Evolutionary conservation across 2,113 vertebrate species (phyloP).

Genomic region (Heliornis fulica): DNA sequence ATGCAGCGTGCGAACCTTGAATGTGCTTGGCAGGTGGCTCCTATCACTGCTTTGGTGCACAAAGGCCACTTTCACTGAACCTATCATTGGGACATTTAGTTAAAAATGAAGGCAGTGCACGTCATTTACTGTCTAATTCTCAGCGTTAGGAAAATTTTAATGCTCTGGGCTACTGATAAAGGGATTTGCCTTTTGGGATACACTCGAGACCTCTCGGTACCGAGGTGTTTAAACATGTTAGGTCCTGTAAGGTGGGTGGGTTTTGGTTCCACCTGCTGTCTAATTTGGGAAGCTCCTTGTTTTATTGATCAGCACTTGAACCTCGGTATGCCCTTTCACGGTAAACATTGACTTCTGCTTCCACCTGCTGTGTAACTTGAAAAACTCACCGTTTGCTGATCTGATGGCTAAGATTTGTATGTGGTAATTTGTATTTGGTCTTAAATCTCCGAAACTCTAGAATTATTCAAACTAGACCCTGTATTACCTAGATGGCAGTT

Average conservation of each 20-base stretch:
- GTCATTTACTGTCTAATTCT: not conserved
- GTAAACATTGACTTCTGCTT: not conserved
- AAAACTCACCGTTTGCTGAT: not conserved
- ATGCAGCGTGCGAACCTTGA: not conserved
- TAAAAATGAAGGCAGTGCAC: not conserved
- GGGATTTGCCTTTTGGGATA: not conserved
- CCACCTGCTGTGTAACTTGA: not conserved
- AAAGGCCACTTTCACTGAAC: not conserved
- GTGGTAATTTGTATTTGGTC: not conserved
- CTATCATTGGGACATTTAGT: not conserved
- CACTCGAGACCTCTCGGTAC: rapidly evolving
- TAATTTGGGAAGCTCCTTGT: not conserved
- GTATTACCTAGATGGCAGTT: not conserved
- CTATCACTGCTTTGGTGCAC: not conserved
- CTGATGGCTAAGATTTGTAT: not conserved
- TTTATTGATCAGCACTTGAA: not conserved
- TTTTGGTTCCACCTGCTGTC: conserved; percentile 15
- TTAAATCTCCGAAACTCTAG: not conserved
- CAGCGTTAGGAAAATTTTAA: not conserved
- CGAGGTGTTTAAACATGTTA: not conserved
- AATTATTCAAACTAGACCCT: not conserved
- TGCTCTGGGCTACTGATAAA: not conserved
- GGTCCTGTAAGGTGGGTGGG: not conserved
- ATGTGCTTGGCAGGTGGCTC: not conserved
- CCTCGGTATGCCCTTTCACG: not conserved